phyloP scores from a whole-genome alignment of 2,113 vertebrate genomes.

The Vombatus ursinus region DNA sequence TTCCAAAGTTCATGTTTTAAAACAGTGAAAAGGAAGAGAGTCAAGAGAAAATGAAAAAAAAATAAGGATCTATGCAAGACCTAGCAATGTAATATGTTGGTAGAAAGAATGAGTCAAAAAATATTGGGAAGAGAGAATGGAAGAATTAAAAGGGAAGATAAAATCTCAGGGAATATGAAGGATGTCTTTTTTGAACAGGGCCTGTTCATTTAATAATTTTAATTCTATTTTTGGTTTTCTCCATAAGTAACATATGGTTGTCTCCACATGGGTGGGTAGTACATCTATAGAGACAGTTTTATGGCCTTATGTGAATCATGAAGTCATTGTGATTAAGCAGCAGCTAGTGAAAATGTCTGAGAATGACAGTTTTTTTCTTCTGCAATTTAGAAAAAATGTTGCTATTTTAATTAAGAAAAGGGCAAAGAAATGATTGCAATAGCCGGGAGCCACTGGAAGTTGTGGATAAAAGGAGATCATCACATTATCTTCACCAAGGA shows the following conservation, averaged over 20 bases:
- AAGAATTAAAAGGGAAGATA: conserved; percentile 25
- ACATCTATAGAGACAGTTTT: conserved; percentile 53
- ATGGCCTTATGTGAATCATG: conserved; percentile 44
- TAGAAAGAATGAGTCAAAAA: not conserved
- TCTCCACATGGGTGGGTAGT: conserved; percentile 5
- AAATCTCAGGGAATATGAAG: conserved; percentile 12
- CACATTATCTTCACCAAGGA: conserved; percentile 19
- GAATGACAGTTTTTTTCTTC: conserved; percentile 37
- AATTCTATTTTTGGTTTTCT: conserved; percentile 48
- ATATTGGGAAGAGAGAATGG: conserved; percentile 20
- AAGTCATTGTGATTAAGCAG: conserved; percentile 40
- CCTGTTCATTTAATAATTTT: not conserved
- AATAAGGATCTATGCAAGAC: not conserved
- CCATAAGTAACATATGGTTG: conserved; percentile 18
- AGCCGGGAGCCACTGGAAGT: not conserved
- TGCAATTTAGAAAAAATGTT: conserved; percentile 42
- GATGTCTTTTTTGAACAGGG: conserved; percentile 7
- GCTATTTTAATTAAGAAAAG: conserved; percentile 61
- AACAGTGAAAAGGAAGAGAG: not conserved
- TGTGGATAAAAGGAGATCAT: not conserved
- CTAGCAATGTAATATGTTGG: not conserved
- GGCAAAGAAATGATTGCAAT: conserved; percentile 34
- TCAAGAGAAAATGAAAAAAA: not conserved
- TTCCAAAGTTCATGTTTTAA: not conserved
- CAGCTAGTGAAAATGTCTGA: conserved; percentile 8